phyloP scores from a whole-genome alignment of 2,797 vertebrate genomes.

The Sebastes hubbsi region DNA sequence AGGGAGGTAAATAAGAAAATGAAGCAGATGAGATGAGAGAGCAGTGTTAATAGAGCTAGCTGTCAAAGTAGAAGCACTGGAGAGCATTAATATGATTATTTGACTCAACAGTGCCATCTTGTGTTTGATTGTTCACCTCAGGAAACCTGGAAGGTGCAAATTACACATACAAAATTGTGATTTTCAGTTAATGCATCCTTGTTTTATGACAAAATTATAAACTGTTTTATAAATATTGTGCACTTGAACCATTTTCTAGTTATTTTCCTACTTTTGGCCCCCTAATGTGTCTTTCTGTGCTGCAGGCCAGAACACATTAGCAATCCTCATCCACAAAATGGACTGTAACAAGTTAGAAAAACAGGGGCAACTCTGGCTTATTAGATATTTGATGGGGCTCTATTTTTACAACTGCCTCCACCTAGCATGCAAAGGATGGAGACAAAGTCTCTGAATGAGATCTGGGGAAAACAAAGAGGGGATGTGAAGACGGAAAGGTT shows the following conservation, averaged over 20 bases:
- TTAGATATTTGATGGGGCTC: constrained; percentile 33
- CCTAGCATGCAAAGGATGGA: constrained; percentile 35
- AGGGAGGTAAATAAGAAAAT: constrained; percentile 9
- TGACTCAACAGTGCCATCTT: constrained; percentile 78
- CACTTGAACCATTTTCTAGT: neutral
- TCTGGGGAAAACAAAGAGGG: constrained; percentile 59
- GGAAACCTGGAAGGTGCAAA: neutral
- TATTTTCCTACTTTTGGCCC: neutral
- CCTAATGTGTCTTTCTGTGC: neutral
- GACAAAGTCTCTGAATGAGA: constrained; percentile 67
- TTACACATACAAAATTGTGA: neutral
- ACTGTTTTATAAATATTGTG: neutral
- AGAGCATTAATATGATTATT: constrained; percentile 5
- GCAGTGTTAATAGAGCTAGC: neutral
- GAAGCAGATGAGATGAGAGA: neutral
- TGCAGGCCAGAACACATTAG: neutral
- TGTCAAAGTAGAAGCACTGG: constrained; percentile 15
- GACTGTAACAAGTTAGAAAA: constrained; percentile 8
- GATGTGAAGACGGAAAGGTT: constrained; percentile 69
- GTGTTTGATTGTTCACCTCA: constrained; percentile 34
- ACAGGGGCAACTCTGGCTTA: constrained; percentile 14
- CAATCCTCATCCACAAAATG: neutral
- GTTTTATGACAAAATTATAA: neutral
- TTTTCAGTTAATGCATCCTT: neutral
- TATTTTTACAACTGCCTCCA: constrained; percentile 46